phyloP scores from a whole-genome alignment of 2,888 invertebrate genomes.

The Spilosoma lubricipeda region DNA sequence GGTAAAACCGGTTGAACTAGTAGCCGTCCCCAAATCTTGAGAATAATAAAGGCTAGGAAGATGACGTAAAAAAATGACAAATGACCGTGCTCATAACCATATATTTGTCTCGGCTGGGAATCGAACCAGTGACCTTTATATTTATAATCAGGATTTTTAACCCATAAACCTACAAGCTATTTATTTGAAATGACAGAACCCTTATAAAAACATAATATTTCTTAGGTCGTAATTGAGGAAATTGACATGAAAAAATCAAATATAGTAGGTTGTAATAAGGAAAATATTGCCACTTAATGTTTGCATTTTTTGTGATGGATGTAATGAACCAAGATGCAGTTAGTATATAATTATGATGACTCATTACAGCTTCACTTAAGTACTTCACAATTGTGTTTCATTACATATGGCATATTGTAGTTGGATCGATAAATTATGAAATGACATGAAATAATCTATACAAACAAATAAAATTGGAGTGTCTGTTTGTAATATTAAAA shows the following conservation, averaged over 20 bases:
- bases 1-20: too few relatives aligned
- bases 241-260: too few relatives aligned
- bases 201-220: neutral
- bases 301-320: neutral
- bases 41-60: too few relatives aligned
- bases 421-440: too few relatives aligned
- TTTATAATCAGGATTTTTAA: neutral
- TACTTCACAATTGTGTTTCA: neutral
- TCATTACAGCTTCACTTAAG: neutral
- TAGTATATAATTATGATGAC: neutral
- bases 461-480: too few relatives aligned
- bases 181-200: neutral
- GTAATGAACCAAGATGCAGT: slow-evolving; percentile 8
- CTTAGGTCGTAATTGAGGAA: slow-evolving; percentile 37
- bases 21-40: too few relatives aligned
- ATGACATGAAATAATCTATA: too few relatives aligned
- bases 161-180: neutral
- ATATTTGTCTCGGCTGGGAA: neutral
- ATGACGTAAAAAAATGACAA: too few relatives aligned
- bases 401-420: too few relatives aligned
- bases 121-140: neutral
- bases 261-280: slow-evolving; percentile 35
- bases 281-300: slow-evolving; percentile 11
- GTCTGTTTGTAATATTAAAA: too few relatives aligned
- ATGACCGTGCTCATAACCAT: neutral